phyloP scores from a whole-genome alignment of 2,113 vertebrate genomes.

The Ammospiza nelsoni region DNA sequence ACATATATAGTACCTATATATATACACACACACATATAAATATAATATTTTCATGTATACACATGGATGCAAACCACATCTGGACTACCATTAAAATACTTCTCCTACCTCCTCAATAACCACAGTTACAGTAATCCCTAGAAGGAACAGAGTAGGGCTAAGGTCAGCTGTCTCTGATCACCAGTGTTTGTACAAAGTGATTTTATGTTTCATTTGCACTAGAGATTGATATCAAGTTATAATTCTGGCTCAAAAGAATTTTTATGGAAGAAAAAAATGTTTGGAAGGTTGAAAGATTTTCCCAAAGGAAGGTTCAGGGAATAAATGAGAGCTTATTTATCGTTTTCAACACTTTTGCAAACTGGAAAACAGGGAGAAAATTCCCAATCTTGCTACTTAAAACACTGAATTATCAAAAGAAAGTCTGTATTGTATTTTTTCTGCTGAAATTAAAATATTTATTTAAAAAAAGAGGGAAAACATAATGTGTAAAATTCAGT shows the following conservation, averaged over 20 bases:
- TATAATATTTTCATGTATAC: neutral
- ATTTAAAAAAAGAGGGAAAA: neutral
- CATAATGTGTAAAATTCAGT: neutral
- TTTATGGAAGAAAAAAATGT: neutral
- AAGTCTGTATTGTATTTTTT: neutral
- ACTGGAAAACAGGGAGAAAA: neutral
- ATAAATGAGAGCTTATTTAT: neutral
- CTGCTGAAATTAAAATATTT: neutral
- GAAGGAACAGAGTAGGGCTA: neutral
- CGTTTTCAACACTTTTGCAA: neutral
- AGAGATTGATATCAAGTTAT: neutral
- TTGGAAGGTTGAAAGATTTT: neutral
- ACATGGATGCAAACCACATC: neutral
- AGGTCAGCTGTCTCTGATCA: neutral
- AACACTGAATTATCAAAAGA: neutral
- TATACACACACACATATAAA: rapidly evolving
- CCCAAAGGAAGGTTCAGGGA: neutral
- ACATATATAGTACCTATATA: neutral
- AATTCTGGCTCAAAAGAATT: neutral
- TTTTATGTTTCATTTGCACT: neutral
- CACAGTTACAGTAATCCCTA: neutral
- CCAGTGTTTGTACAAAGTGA: neutral
- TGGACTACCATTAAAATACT: conserved; percentile 28
- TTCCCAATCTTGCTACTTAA: neutral
- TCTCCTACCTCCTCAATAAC: neutral